Evolutionary conservation across 2,113 vertebrate genomes (phyloP), one percentile per base, ranked within the genome.

Genomic region (Bubalus kerabau): DNA sequence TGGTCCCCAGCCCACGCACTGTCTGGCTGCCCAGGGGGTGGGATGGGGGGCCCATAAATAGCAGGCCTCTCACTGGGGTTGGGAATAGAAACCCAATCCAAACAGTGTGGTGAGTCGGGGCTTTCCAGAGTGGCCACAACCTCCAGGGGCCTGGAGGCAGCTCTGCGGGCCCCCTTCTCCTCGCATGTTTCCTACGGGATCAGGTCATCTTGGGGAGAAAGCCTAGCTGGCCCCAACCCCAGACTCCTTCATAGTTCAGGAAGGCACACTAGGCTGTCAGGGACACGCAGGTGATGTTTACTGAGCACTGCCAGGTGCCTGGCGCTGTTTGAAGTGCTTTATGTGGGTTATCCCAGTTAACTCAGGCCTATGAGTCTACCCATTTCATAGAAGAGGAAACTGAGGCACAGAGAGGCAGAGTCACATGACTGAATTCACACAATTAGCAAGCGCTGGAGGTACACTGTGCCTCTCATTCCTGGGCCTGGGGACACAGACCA

Each of bases 11-110:
- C 98, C 98, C 97, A 97, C 97, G 93, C 98, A 97, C 97, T 97
- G 98, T 98, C 98, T 98, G 97, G 97, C 95, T 0, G 80, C 86
- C 97, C 1, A 15, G 95, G 97, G 96, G 98, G 98, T 97, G 97
- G 97, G 74, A 91, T 91, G 82, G 54, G 90, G 88, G 78, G 9
- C 93, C 97, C 97, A 98, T 96, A 98, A 98, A 98, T 98, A 98
- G 98, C 97, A 97, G 95, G 93, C 95, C 71, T 97, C 93, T 98
- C 83, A 62, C 88, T 28, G 80, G 95, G n/a, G 96, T 98, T 98
- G 97, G 98, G 97, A 98, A 98, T 97, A 98, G 97, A 98, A 98
- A 97, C 94, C 95, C 95, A 98, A 93, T 94, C 96, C 97, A 98
- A 98, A 98, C 95, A 98, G 91, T 96, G 98, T 92, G 95, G 97